These are phyloP conservation scores for Scotopteryx bipunctaria DNA, from an alignment of 2,888 invertebrate species.

Conservation along the genomic window DNA sequence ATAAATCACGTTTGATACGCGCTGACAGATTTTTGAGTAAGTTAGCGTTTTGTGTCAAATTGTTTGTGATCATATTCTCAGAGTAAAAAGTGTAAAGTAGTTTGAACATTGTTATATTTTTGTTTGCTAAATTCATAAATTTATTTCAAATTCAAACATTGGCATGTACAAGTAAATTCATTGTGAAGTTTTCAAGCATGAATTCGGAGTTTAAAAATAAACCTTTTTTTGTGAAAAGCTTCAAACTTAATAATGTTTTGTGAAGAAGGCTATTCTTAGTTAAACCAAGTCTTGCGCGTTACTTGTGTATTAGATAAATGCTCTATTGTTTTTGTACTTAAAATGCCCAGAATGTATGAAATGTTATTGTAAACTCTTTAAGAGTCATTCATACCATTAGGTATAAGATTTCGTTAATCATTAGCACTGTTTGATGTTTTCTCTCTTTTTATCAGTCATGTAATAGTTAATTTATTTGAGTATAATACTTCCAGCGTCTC, in stretches of 20 bases:
- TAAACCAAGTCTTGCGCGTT: neutral
- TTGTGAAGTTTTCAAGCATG: constrained; percentile 26
- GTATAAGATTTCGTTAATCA: constrained; percentile 11
- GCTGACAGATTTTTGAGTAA: constrained; percentile 13
- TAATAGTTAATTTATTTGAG: neutral
- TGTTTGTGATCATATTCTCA: constrained; percentile 17
- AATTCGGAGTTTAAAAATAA: constrained; percentile 1
- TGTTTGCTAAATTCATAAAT: constrained; percentile 29
- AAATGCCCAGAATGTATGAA: neutral
- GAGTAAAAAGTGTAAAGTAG: constrained; percentile 24
- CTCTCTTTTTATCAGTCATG: neutral
- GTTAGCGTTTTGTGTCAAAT: constrained; percentile 17
- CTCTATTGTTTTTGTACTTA: neutral
- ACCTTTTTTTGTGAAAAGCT: neutral
- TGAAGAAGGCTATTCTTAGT: neutral
- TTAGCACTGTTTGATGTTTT: constrained; percentile 10
- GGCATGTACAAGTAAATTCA: constrained; percentile 28
- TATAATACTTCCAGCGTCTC: constrained; percentile 85
- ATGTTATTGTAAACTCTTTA: neutral
- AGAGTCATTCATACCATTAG: neutral
- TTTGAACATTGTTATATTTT: constrained; percentile 31
- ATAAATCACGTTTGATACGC: constrained; percentile 42
- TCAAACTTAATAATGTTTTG: neutral
- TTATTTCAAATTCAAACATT: constrained; percentile 19
- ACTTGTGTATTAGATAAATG: neutral